Conservation (phyloP, 2,113 vertebrate species). For the Casuarius casuarius region DNA sequence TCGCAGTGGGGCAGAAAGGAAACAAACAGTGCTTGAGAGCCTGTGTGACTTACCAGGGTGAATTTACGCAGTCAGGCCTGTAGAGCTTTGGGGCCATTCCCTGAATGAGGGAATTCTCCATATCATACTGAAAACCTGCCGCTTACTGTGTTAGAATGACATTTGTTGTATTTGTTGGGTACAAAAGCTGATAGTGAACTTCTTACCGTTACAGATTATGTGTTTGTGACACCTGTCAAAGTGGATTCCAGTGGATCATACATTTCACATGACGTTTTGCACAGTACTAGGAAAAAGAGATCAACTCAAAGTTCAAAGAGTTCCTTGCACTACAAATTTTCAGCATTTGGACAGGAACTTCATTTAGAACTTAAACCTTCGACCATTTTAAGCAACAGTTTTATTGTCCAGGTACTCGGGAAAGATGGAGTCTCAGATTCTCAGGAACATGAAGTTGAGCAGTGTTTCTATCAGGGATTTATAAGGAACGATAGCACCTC, state of each 20-base stretch:
- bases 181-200: not conserved
- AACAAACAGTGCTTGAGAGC: constrained; percentile 45
- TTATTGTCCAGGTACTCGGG: constrained; percentile 88
- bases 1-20: constrained; percentile 56
- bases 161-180: not conserved
- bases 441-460: constrained; percentile 73
- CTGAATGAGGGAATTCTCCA: not conserved
- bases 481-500: constrained; percentile 90
- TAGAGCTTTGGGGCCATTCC: not conserved
- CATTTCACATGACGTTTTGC: constrained; percentile 87
- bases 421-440: constrained; percentile 80
- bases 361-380: constrained; percentile 90
- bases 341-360: constrained; percentile 92
- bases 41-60: not conserved
- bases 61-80: not conserved
- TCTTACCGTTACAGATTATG: constrained; percentile 85
- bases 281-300: constrained; percentile 83
- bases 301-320: constrained; percentile 74
- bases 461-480: constrained; percentile 96
- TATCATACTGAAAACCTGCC: not conserved
- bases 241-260: constrained; percentile 87
- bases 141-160: fast-evolving
- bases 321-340: constrained; percentile 90
- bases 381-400: constrained; percentile 85
- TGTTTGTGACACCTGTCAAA: constrained; percentile 91